A percentile compares a stretch with the other conserved stretches of the same genome.
phyloP scores from a whole-genome alignment of 2,797 vertebrate genomes.

The Hippopotamyrus pictus region DNA sequence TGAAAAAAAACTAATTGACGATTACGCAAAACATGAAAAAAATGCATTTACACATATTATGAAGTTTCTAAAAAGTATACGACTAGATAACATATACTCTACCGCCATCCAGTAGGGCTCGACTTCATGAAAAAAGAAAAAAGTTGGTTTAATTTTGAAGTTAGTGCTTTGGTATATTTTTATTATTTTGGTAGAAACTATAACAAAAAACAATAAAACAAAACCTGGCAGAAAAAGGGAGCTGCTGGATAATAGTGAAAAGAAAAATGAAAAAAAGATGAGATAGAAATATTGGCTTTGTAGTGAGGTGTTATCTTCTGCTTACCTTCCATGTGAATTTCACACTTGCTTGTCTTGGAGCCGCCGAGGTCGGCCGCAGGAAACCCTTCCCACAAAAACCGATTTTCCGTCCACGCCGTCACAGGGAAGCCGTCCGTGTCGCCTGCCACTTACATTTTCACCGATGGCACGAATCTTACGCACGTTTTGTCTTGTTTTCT shows the following conservation, averaged over 20 bases:
- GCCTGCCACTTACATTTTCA: slow-evolving; percentile 51
- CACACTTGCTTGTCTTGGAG: slow-evolving; percentile 64
- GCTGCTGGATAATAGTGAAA: slow-evolving; percentile 45
- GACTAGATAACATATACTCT: neutral
- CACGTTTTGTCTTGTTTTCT: slow-evolving; percentile 42
- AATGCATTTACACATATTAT: slow-evolving; percentile 13
- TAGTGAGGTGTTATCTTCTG: slow-evolving; percentile 67
- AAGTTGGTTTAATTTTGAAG: neutral
- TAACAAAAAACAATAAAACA: slow-evolving; percentile 12
- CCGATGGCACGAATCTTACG: slow-evolving; percentile 41
- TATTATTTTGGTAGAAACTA: slow-evolving; percentile 26
- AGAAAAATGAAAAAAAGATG: slow-evolving; percentile 38
- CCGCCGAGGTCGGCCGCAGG: slow-evolving; percentile 60
- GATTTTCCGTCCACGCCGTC: slow-evolving; percentile 53
- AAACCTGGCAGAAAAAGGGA: slow-evolving; percentile 33
- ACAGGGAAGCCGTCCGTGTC: slow-evolving; percentile 36
- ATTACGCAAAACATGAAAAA: slow-evolving; percentile 29
- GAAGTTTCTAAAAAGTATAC: slow-evolving; percentile 23
- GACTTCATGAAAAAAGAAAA: slow-evolving; percentile 4
- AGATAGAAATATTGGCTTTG: slow-evolving; percentile 68
- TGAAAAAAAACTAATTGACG: slow-evolving; percentile 26
- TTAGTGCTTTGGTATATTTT: neutral
- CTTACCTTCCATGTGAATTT: slow-evolving; percentile 74
- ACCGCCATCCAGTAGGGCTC: neutral
- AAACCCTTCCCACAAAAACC: slow-evolving; percentile 63